phyloP scores from a whole-genome alignment of 2,113 vertebrate species.

The Boulengeromyrus knoepffleri region DNA sequence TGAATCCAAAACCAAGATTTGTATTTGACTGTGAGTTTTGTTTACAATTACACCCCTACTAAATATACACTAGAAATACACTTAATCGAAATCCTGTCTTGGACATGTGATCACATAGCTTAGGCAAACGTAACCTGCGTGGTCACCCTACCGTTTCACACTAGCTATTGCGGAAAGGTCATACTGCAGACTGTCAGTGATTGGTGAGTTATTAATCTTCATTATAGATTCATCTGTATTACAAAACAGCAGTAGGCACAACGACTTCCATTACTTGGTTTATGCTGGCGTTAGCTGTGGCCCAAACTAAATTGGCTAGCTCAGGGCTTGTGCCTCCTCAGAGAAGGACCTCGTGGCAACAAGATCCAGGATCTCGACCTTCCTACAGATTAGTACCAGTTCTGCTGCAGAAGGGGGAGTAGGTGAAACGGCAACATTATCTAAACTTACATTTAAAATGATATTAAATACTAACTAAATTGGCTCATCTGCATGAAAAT shows the following conservation, averaged over 20 bases:
- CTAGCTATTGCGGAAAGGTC: not conserved
- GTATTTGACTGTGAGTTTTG: not conserved
- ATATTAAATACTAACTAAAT: not conserved
- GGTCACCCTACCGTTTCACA: not conserved
- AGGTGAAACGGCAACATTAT: not conserved
- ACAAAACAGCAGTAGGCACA: too few relatives aligned
- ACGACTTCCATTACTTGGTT: too few relatives aligned
- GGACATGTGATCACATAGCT: not conserved
- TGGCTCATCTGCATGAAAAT: not conserved
- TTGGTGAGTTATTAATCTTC: not conserved
- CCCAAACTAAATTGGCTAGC: too few relatives aligned
- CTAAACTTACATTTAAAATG: not conserved
- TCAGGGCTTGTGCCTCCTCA: not conserved
- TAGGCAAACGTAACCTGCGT: not conserved
- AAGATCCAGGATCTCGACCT: not conserved
- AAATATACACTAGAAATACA: not conserved
- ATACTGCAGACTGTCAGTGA: not conserved
- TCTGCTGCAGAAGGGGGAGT: not conserved
- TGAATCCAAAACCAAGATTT: not conserved
- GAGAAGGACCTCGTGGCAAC: not conserved
- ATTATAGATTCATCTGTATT: too few relatives aligned
- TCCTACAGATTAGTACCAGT: not conserved
- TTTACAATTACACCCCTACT: not conserved
- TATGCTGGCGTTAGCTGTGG: too few relatives aligned
- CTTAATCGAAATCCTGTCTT: not conserved